Conservation (phyloP, 2,888 invertebrate genomes). For the Limnephilus rhombicus region DNA sequence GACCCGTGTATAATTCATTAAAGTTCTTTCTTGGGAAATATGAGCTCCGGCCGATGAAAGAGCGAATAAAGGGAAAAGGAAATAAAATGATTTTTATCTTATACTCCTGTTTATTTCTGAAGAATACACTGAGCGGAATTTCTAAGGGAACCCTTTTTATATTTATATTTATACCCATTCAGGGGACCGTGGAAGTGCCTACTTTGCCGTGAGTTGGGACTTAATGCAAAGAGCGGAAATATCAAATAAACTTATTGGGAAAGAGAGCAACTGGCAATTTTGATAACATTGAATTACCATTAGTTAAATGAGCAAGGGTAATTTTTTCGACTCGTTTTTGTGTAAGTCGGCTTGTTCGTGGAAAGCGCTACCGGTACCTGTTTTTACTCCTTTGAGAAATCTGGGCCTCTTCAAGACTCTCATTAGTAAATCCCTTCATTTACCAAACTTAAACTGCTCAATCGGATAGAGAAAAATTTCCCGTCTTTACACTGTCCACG, state of each 20-base stretch:
- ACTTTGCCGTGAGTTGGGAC: neutral
- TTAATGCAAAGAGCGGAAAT: neutral
- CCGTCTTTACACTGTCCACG: too few relatives aligned
- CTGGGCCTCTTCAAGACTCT: too few relatives aligned
- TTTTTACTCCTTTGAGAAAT: too few relatives aligned
- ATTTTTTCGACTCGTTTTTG: neutral
- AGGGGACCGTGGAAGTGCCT: neutral
- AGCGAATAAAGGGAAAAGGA: neutral
- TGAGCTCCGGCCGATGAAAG: neutral
- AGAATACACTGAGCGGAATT: constrained; percentile 1
- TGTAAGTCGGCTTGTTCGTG: too few relatives aligned
- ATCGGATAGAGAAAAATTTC: too few relatives aligned
- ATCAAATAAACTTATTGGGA: neutral
- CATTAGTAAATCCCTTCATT: too few relatives aligned
- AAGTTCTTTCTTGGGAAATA: constrained; percentile 1
- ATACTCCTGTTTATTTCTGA: neutral
- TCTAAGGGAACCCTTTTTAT: constrained; percentile 1
- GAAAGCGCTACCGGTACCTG: too few relatives aligned
- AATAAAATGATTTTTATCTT: constrained; percentile 1
- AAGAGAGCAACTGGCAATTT: neutral
- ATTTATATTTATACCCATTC: neutral
- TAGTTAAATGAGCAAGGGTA: neutral
- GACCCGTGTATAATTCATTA: neutral
- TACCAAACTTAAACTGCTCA: too few relatives aligned
- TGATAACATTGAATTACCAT: neutral